Conservation (phyloP, 2,797 vertebrate genomes). For the Chelon labrosus region DNA sequence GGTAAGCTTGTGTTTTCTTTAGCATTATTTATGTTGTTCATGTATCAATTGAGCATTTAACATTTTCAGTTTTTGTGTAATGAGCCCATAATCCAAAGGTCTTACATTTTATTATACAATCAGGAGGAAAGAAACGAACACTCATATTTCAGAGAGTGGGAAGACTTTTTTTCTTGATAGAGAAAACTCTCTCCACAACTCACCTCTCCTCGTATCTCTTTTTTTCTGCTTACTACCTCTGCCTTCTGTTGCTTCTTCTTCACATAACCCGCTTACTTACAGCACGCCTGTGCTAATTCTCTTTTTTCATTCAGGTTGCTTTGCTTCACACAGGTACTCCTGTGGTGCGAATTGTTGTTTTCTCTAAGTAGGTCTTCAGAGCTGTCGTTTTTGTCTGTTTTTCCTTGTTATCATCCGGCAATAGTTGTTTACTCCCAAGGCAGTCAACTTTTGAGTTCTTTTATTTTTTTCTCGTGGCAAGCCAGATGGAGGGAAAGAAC, state of each 20-base stretch:
- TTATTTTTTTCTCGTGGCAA: constrained; percentile 36
- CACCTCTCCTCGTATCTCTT: background rate
- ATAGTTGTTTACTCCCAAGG: constrained; percentile 69
- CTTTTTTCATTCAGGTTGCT: constrained; percentile 59
- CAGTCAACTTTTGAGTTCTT: constrained; percentile 51
- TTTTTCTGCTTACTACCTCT: constrained; percentile 22
- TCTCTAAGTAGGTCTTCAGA: constrained; percentile 64
- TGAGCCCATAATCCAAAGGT: background rate
- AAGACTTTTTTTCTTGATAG: too few species aligned
- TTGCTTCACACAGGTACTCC: constrained; percentile 49
- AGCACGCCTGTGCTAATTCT: constrained; percentile 55
- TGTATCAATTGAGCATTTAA: background rate
- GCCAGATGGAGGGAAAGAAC: constrained; percentile 63
- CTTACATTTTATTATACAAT: background rate
- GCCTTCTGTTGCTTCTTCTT: constrained; percentile 49
- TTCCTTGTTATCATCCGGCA: constrained; percentile 63
- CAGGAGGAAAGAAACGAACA: background rate
- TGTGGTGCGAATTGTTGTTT: constrained; percentile 64
- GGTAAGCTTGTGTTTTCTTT: constrained; percentile 84
- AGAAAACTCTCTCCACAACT: too few species aligned
- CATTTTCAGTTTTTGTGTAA: background rate
- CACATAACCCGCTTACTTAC: constrained; percentile 25
- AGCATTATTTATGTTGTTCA: background rate
- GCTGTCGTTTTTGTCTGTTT: constrained; percentile 46
- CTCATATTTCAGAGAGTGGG: background rate